phyloP scores from a whole-genome alignment of 1,140 invertebrate genomes.

The Pseudomyrmex cubaensis region DNA sequence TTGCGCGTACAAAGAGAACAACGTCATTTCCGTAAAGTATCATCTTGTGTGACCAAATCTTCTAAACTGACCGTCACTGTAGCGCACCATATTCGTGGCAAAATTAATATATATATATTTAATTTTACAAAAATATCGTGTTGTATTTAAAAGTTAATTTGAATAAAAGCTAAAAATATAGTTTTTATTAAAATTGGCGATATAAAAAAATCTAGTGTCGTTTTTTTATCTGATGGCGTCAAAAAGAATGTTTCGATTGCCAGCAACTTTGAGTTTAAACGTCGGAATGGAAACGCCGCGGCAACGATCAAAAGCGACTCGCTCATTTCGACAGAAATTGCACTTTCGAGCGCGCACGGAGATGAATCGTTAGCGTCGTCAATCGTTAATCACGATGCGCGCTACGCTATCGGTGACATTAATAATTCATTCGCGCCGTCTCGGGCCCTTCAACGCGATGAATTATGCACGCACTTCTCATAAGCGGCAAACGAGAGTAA shows the following conservation, averaged over 20 bases:
- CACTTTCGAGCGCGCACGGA: slow-evolving; percentile 3
- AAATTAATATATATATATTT: no score
- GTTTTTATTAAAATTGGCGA: no score
- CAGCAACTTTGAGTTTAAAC: not conserved
- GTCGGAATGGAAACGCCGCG: not conserved
- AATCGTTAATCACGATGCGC: slow-evolving; percentile 12
- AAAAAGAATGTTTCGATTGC: not conserved
- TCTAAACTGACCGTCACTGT: no score
- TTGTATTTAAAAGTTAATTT: no score
- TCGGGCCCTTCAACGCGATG: slow-evolving; percentile 38
- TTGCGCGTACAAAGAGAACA: slow-evolving; percentile 25
- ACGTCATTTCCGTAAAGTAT: not conserved
- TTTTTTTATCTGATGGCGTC: not conserved
- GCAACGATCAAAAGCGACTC: not conserved
- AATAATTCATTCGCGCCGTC: slow-evolving; percentile 43
- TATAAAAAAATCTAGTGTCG: not conserved
- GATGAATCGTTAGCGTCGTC: slow-evolving; percentile 10
- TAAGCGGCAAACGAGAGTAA: slow-evolving; percentile 55
- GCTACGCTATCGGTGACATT: slow-evolving; percentile 47
- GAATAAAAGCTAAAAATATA: no score
- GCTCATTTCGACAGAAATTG: not conserved
- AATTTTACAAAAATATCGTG: no score
- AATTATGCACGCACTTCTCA: slow-evolving; percentile 53
- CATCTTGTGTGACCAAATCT: not conserved
- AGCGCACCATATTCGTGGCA: no score